A percentile compares a stretch with the other conserved stretches of the same genome.
These are phyloP conservation scores for Andricus quercusramuli DNA, from an alignment of 2,888 invertebrate species.

Conservation along the genomic window DNA sequence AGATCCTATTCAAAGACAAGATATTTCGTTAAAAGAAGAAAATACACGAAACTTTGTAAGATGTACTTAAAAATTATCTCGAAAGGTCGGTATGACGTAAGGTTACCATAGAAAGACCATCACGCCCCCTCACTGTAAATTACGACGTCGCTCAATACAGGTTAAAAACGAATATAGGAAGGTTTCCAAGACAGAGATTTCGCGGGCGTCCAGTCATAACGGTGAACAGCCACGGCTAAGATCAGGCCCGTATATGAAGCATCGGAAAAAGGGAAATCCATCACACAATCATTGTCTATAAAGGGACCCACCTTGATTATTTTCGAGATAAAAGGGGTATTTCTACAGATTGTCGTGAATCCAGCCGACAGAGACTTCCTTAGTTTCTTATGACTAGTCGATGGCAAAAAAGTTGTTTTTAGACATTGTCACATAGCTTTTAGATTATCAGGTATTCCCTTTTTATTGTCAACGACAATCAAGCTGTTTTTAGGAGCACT, in stretches of 20 bases:
- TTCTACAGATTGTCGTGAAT: neutral
- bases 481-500: too few relatives aligned
- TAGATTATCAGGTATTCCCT: constrained; percentile 16
- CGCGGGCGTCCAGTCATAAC: too few relatives aligned
- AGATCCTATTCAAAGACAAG: neutral
- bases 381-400: neutral
- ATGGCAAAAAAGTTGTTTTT: constrained; percentile 22
- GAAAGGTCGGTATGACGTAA: neutral
- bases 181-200: too few relatives aligned
- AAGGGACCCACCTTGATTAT: constrained; percentile 45
- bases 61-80: neutral
- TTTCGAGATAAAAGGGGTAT: neutral
- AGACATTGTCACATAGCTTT: too few relatives aligned
- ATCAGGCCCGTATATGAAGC: too few relatives aligned
- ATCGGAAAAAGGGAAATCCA: constrained; percentile 47
- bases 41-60: neutral
- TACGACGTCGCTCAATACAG: too few relatives aligned
- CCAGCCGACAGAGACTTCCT: neutral
- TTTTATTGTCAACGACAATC: neutral
- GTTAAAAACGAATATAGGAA: too few relatives aligned
- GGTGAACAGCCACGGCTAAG: too few relatives aligned
- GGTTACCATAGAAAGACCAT: too few relatives aligned
- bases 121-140: too few relatives aligned
- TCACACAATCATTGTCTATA: constrained; percentile 56
- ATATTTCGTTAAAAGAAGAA: neutral